Conservation (phyloP, 1,140 invertebrate genomes). For the Conus betulinus region DNA sequence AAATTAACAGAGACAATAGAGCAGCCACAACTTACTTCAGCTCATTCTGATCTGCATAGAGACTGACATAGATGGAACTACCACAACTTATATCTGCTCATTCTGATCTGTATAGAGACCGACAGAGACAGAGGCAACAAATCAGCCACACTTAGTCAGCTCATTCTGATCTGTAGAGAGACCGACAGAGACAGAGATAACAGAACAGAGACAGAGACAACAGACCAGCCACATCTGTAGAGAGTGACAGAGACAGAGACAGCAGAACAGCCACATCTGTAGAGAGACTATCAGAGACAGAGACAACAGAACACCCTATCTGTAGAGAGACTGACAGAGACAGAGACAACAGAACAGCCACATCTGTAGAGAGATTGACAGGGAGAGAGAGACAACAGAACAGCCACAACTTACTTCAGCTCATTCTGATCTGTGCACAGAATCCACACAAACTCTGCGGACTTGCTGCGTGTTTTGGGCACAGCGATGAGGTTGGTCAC, state of each 20-base stretch:
- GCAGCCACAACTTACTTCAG: too few relatives aligned
- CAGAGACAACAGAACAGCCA: background rate
- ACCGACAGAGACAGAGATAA: background rate
- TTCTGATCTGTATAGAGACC: constrained; percentile 6
- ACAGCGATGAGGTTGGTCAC: constrained; percentile 46
- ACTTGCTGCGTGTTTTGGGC: constrained; percentile 43
- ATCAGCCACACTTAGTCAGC: background rate
- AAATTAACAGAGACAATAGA: too few relatives aligned
- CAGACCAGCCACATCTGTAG: background rate
- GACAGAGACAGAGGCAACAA: background rate
- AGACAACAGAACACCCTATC: background rate
- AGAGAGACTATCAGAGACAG: background rate
- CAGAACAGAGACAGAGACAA: constrained; percentile 11
- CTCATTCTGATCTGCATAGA: background rate
- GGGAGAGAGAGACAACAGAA: constrained; percentile 1
- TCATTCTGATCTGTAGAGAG: background rate
- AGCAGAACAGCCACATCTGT: background rate
- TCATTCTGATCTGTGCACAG: constrained; percentile 35
- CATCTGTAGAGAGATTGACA: background rate
- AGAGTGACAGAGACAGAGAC: constrained; percentile 14
- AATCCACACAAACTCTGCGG: constrained; percentile 41
- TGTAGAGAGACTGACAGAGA: constrained; percentile 16
- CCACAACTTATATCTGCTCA: background rate
- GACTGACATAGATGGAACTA: background rate
- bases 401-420: constrained; percentile 35